Evolutionary conservation across 2,888 invertebrate species (phyloP).

Genomic region (Archips xylosteana): DNA sequence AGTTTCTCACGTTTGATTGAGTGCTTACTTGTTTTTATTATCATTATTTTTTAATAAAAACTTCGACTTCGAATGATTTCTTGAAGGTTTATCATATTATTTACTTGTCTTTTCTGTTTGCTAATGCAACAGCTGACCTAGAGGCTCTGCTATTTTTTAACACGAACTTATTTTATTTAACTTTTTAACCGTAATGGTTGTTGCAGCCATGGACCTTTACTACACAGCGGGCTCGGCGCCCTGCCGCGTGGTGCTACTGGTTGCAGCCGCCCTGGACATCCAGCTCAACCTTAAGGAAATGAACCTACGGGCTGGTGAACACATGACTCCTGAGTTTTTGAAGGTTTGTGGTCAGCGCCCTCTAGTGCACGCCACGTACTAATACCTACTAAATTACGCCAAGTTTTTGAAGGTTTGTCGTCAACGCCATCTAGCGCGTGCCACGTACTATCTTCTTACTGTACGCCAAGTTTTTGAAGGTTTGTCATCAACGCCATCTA

Average conservation of each 20-base stretch:
- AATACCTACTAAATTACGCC: not conserved
- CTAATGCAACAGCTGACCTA: no score
- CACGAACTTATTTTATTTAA: no score
- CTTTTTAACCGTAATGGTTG: not conserved
- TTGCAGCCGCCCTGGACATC: slow-evolving; percentile 87
- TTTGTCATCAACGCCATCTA: no score
- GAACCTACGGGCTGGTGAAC: slow-evolving; percentile 87
- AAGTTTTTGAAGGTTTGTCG: no score
- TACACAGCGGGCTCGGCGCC: slow-evolving; percentile 88
- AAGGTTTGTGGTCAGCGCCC: slow-evolving; percentile 80
- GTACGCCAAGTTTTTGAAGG: no score
- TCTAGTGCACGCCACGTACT: not conserved
- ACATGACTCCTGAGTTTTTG: slow-evolving; percentile 87
- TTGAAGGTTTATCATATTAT: not conserved
- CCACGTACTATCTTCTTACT: no score
- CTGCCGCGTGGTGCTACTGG: slow-evolving; percentile 87
- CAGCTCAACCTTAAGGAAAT: slow-evolving; percentile 87
- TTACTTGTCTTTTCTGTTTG: not conserved
- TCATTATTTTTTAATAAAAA: no score
- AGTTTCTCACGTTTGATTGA: no score
- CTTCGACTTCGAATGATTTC: not conserved
- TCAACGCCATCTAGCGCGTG: no score
- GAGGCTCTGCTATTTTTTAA: no score
- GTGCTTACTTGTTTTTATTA: not conserved
- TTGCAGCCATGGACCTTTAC: slow-evolving; percentile 85